Conservation (phyloP, 2,113 vertebrate genomes). For the Casuarius casuarius region DNA sequence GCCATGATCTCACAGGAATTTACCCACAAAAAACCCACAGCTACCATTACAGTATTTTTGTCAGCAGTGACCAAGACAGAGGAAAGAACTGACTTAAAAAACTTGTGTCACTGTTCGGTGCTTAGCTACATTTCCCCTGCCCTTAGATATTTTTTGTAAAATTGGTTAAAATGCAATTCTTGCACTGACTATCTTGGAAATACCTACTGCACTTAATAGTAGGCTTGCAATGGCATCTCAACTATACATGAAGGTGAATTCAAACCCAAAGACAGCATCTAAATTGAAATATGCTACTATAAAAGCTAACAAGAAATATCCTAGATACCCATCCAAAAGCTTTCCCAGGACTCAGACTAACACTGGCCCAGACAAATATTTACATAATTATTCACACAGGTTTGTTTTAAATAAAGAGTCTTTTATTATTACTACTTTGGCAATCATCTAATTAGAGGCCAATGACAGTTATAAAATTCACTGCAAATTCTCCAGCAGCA, state of each 20-base stretch:
- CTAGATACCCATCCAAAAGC: slow-evolving; percentile 41
- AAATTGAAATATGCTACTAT: neutral
- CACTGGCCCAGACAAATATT: slow-evolving; percentile 64
- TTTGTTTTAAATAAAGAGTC: slow-evolving; percentile 64
- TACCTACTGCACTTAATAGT: neutral
- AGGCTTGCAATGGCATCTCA: no score
- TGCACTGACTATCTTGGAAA: neutral
- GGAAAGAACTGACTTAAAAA: neutral
- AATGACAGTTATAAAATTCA: neutral
- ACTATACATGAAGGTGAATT: neutral
- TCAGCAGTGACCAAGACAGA: neutral
- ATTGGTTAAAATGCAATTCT: neutral
- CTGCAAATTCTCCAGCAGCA: neutral
- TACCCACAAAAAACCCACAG: neutral
- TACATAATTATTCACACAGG: slow-evolving; percentile 63
- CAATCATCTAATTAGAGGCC: slow-evolving; percentile 31
- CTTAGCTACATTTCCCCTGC: neutral
- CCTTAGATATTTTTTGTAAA: neutral
- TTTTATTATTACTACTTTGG: slow-evolving; percentile 54
- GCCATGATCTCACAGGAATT: no score
- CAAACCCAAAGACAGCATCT: slow-evolving; percentile 41
- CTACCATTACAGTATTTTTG: fast-evolving
- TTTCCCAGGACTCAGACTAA: slow-evolving; percentile 52
- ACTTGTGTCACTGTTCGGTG: neutral
- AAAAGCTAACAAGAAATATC: neutral